Conservation (phyloP, 1,140 invertebrate species). For the Zelostemma sp. region DNA sequence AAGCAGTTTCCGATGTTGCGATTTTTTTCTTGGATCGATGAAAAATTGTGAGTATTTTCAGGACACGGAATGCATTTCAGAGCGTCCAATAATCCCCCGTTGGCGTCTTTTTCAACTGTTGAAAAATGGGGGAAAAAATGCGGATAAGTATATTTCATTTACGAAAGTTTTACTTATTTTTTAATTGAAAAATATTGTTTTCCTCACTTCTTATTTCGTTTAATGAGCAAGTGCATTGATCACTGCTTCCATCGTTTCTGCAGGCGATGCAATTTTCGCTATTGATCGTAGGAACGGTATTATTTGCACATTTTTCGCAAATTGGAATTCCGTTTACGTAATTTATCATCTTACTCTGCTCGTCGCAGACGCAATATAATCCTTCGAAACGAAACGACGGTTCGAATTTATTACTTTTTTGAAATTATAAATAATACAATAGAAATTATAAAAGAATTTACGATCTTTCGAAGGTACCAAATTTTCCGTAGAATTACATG, state of each 20-base stretch:
- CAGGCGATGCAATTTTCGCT: slow-evolving; percentile 61
- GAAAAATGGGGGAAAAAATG: slow-evolving; percentile 21
- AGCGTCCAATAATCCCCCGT: slow-evolving; percentile 59
- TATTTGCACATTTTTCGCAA: slow-evolving; percentile 53
- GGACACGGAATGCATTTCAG: slow-evolving; percentile 68
- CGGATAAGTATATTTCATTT: slow-evolving; percentile 10
- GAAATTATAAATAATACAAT: slow-evolving; percentile 10
- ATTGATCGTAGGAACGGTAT: slow-evolving; percentile 57
- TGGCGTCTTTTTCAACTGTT: slow-evolving; percentile 66
- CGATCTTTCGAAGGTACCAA: slow-evolving; percentile 55
- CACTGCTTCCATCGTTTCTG: slow-evolving; percentile 36
- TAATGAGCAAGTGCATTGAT: slow-evolving; percentile 55
- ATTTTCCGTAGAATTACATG: slow-evolving; percentile 55
- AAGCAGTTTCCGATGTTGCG: slow-evolving; percentile 63
- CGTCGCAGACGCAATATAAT: slow-evolving; percentile 54
- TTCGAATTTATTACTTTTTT: slow-evolving; percentile 16
- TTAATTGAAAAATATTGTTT: slow-evolving; percentile 1
- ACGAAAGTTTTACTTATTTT: slow-evolving; percentile 6
- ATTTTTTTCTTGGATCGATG: slow-evolving; percentile 42
- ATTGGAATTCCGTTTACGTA: slow-evolving; percentile 47
- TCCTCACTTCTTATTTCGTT: slow-evolving; percentile 63
- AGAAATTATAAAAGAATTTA: slow-evolving; percentile 36
- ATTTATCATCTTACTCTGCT: slow-evolving; percentile 53
- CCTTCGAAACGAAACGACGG: slow-evolving; percentile 36
- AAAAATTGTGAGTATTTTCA: slow-evolving; percentile 54